These are phyloP conservation scores for Leptura quadrifasciata DNA, from an alignment of 2,888 invertebrate species.

Conservation along the genomic window DNA sequence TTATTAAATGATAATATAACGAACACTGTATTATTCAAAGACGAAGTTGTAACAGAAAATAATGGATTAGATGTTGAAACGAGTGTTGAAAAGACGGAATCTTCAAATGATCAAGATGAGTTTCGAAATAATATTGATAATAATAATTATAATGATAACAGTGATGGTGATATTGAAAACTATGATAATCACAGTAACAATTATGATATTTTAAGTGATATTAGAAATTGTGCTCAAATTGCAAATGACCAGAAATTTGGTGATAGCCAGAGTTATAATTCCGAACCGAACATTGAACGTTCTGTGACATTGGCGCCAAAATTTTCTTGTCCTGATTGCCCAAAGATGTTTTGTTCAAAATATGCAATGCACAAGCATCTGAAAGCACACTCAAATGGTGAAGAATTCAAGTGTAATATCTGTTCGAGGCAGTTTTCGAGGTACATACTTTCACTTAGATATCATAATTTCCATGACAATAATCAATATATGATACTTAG, in stretches of 20 bases:
- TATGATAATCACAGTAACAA: constrained; percentile 23
- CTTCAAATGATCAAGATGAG: constrained; percentile 7
- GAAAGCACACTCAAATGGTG: constrained; percentile 57
- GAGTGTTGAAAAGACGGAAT: constrained; percentile 14
- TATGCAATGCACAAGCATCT: constrained; percentile 61
- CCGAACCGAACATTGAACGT: constrained; percentile 21
- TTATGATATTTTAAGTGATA: constrained; percentile 17
- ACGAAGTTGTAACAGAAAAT: constrained; percentile 27
- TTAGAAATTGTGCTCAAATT: neutral
- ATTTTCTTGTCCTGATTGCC: constrained; percentile 57
- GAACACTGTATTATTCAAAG: constrained; percentile 9
- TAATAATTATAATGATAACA: neutral
- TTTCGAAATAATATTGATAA: constrained; percentile 33
- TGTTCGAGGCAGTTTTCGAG: constrained; percentile 60
- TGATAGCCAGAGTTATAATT: constrained; percentile 42
- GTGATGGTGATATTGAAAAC: constrained; percentile 37
- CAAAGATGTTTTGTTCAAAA: constrained; percentile 57
- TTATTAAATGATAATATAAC: neutral
- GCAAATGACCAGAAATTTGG: constrained; percentile 24
- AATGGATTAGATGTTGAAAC: constrained; percentile 25
- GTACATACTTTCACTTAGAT: constrained; percentile 39
- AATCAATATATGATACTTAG: neutral
- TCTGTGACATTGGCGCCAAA: neutral
- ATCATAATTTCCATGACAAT: too few relatives aligned
- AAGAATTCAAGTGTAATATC: constrained; percentile 58